Evolutionary conservation across 2,797 vertebrate genomes (phyloP), one percentile per base, ranked within the genome.

Genomic region (Carduelis carduelis): DNA sequence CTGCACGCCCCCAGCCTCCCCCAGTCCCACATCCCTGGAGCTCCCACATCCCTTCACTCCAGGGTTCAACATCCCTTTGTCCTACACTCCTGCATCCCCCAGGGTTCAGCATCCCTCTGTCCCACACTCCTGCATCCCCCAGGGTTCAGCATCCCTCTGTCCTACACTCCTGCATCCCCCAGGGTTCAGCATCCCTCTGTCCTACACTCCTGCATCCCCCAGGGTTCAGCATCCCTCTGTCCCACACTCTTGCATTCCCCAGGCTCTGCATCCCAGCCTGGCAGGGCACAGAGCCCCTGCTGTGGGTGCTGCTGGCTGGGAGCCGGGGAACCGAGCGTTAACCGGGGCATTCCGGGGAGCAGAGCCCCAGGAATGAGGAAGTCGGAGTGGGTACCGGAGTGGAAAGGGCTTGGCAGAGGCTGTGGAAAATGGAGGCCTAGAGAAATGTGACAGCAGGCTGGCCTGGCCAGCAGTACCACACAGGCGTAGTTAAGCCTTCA

Each of bases 391-490:
- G 94, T 46, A 90, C 91, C 34, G 8, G 27, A 17, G 91, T 93
- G 90, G 87, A 95, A 92, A 94, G 3, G 46, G 91, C 74, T 95
- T 97, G 97, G 96, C 96, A 96, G 18, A 0, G 66, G 70, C 80
- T 89, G 77, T 94, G 95, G 91, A 94, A 95, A 96, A 93, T 53
- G 83, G 95, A 96, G 95, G 89, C 92, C 92, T 71, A 71, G 87
- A 90, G 96, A 95, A 94, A 92, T 88, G 95, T 71, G 95, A 95
- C 93, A 90, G 95, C 93, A 95, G 96, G 90, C 94, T 91, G 82
- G 89, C 59, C 93, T 77, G 76, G 87, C 95, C 94, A 47, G 65
- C 84, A 88, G 96, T 75, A 91, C 96, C 94, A 95, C 95, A 93
- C 81, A 95, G 88, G 95, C 87, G 1, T 90, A 78, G 52, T 89